Conservation (phyloP, 2,113 vertebrate species). For the Coreoperca whiteheadi region DNA sequence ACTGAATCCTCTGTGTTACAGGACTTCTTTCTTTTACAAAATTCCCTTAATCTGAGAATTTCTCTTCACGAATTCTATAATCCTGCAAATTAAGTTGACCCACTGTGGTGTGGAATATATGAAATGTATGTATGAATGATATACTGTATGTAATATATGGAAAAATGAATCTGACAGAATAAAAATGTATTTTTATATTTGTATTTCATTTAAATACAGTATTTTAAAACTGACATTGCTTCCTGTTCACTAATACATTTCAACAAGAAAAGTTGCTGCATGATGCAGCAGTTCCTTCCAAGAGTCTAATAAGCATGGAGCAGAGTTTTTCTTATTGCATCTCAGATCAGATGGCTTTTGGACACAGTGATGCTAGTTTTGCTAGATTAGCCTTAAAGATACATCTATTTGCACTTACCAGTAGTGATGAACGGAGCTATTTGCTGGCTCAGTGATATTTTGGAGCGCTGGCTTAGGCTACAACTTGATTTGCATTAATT, state of each 20-base stretch:
- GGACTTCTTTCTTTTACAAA: no score
- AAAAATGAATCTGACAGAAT: background rate
- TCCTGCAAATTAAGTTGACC: no score
- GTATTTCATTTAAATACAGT: no score
- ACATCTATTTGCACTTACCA: conserved; percentile 19
- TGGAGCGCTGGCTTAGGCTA: background rate
- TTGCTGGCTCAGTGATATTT: conserved; percentile 32
- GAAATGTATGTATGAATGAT: background rate
- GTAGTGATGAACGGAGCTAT: conserved; percentile 17
- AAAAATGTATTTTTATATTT: no score
- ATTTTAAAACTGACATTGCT: background rate
- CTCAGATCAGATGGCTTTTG: background rate
- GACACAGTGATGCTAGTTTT: conserved; percentile 14
- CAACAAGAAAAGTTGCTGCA: background rate
- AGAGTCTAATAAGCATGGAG: background rate
- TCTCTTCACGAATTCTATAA: no score
- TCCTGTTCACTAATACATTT: background rate
- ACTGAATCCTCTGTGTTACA: no score
- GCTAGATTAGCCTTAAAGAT: conserved; percentile 10
- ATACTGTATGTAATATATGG: background rate
- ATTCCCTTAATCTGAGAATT: no score
- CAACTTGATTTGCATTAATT: conserved; percentile 18
- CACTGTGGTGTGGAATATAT: no score
- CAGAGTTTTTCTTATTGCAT: background rate
- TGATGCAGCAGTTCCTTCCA: background rate